Evolutionary conservation across 2,797 vertebrate species (phyloP), one percentile per base, ranked within the genome.

Genomic region (Lepus oiostolus): DNA sequence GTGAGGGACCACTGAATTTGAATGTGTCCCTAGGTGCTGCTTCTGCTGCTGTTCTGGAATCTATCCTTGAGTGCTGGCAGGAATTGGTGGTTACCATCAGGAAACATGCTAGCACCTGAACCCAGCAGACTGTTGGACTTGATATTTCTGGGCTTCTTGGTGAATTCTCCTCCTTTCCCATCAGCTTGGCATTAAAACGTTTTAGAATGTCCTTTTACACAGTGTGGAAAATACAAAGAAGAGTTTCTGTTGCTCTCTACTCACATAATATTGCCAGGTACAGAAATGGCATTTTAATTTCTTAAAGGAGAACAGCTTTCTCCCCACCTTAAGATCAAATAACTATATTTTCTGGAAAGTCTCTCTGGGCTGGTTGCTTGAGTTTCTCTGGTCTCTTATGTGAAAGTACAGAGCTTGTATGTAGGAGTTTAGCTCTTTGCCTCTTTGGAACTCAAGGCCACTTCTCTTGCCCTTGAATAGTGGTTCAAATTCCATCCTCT

Each of bases 321-420:
- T 24, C 24, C 7, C 67, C 52, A 72, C 35, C 21, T 24, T 90
- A 54, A 92, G 30, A 65, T 75, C 32, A 32, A 81, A 67, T 28
- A 93, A 58, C 77, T 38, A n/a, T 22, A 75, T 42, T 76, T 87
- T 67, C 19, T 95, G 42, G 5, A 30, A 60, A 52, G 8, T 75
- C 90, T 86, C 42, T 47, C 14, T 85, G 22, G 28, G 68, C 19
- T 96, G 26, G 28, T 91, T 65, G 24, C n/a, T 90, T 30, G 42
- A 65, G 38, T 74, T 91, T 86, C 16, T 75, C n/a, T 80, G 42
- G 32, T 72, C 24, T 96, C 22, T 71, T 90, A 76, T 81, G 9
- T 72, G 74, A 50, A 72, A 26, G 9, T 68, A 30, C 14, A 74
- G 84, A 17, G 7, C 28, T 47, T 81, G 0, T 62, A 14, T 70